These are phyloP conservation scores for Theristicus caerulescens DNA, from an alignment of 2,113 vertebrate species.

Conservation along the genomic window DNA sequence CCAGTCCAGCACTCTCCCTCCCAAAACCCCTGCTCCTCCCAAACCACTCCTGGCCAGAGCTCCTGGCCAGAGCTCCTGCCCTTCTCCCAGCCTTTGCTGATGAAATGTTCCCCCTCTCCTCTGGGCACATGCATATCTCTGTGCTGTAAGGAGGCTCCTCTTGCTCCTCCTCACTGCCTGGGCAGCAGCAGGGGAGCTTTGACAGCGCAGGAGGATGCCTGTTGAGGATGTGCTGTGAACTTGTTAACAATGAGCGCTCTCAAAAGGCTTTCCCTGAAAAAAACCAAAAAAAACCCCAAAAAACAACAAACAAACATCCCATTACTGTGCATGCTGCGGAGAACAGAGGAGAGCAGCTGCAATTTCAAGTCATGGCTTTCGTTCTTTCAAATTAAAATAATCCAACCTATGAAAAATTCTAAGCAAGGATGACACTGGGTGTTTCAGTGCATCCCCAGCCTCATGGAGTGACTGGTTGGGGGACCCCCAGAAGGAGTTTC, in stretches of 20 bases:
- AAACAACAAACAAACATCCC: background rate
- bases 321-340: background rate
- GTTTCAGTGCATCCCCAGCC: background rate
- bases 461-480: too few species aligned
- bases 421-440: background rate
- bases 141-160: background rate
- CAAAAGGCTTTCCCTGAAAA: background rate
- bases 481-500: background rate
- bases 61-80: background rate
- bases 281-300: rapidly evolving
- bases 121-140: background rate
- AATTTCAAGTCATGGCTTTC: background rate
- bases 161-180: background rate
- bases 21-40: background rate
- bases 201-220: background rate
- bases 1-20: background rate
- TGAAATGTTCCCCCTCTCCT: background rate
- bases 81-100: background rate
- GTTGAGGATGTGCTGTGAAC: background rate
- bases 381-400: background rate
- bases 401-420: background rate
- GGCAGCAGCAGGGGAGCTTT: background rate
- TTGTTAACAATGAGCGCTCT: background rate
- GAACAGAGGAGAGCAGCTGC: background rate
- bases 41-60: background rate